A percentile compares a stretch with the other conserved stretches of the same genome.
Evolutionary conservation across 2,888 invertebrate genomes (phyloP).

Genomic region (Torymus auratus): DNA sequence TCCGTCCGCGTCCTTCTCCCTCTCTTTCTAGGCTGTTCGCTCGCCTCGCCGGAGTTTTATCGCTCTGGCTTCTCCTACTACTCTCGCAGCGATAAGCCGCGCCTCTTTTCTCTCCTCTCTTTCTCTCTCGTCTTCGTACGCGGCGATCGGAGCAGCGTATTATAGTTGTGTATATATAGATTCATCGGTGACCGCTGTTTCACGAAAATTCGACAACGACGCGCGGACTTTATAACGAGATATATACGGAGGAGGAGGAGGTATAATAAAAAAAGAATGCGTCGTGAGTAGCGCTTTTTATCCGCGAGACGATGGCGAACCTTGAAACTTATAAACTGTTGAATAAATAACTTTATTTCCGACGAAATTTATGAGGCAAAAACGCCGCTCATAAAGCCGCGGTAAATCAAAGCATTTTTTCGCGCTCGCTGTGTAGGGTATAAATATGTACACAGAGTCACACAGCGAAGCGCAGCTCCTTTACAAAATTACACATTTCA

Average conservation of each 20-base stretch:
- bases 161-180: not conserved
- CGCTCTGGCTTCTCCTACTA: conserved; percentile 49
- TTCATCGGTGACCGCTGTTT: too few relatives aligned
- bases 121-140: not conserved
- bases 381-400: conserved; percentile 6
- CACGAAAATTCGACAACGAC: too few relatives aligned
- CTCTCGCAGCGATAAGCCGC: conserved; percentile 56
- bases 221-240: too few relatives aligned
- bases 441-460: too few relatives aligned
- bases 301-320: not conserved
- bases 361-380: not conserved
- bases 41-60: conserved; percentile 47
- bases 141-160: not conserved
- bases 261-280: too few relatives aligned
- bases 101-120: conserved; percentile 49
- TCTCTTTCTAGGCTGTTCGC: conserved; percentile 61
- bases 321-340: not conserved
- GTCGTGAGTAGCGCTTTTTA: too few relatives aligned
- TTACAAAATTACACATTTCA: too few relatives aligned
- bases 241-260: too few relatives aligned
- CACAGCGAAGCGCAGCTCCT: not conserved
- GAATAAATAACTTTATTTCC: conserved; percentile 2
- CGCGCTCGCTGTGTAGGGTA: too few relatives aligned
- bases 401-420: not conserved
- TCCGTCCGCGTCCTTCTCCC: conserved; percentile 66